phyloP scores from a whole-genome alignment of 2,113 vertebrate species.

The Polypterus senegalus region DNA sequence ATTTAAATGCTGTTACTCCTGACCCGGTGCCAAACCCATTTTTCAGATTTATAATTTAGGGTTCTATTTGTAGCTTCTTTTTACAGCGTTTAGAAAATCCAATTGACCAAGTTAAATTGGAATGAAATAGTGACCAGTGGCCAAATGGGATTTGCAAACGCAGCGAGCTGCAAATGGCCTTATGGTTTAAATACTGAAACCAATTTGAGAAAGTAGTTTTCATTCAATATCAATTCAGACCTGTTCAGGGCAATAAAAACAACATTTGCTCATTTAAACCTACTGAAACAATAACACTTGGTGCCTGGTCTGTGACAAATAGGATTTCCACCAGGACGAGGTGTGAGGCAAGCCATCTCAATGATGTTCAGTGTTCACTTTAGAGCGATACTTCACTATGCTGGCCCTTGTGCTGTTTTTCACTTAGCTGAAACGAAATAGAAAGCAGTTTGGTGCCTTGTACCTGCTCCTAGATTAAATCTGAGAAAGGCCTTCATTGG shows the following conservation, averaged over 20 bases:
- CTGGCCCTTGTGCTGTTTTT: no score
- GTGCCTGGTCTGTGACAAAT: conserved; percentile 4
- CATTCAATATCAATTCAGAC: conserved; percentile 15
- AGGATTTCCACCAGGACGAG: background rate
- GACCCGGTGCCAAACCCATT: conserved; percentile 6
- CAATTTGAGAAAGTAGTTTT: conserved; percentile 11
- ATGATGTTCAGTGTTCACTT: no score
- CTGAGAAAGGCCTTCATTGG: no score
- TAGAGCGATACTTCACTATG: no score
- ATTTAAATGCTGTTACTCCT: conserved; percentile 2
- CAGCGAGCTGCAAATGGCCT: background rate
- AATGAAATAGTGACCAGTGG: conserved; percentile 11
- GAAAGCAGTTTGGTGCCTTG: no score
- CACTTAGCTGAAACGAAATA: no score
- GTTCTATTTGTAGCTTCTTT: background rate
- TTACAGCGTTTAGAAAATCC: conserved; percentile 7
- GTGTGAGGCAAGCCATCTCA: no score
- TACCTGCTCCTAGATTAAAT: no score
- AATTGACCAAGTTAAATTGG: conserved; percentile 12
- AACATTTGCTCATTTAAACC: conserved; percentile 3
- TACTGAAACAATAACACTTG: conserved; percentile 8
- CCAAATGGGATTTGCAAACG: conserved; percentile 7
- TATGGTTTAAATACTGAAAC: conserved; percentile 10
- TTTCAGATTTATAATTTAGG: conserved; percentile 8
- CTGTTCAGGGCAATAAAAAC: conserved; percentile 10